These are phyloP conservation scores for Drosophila melanosoma DNA, from an alignment of 2,888 invertebrate species.

Conservation along the genomic window DNA sequence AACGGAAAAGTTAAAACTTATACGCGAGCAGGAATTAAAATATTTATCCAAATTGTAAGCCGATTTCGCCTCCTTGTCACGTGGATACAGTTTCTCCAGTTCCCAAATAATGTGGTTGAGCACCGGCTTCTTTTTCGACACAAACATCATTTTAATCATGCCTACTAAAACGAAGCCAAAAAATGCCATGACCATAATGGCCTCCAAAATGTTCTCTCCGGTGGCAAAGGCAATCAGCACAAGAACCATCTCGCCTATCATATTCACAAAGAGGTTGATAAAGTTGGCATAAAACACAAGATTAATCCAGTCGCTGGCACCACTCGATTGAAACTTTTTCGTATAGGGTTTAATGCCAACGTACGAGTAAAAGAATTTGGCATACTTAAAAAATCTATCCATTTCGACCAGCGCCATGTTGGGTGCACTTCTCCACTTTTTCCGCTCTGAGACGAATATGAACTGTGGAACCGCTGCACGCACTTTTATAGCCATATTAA, in stretches of 20 bases:
- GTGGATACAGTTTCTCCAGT: slow-evolving; percentile 68
- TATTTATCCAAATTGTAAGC: slow-evolving; percentile 51
- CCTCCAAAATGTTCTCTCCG: slow-evolving; percentile 69
- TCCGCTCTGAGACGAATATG: not conserved
- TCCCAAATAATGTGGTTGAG: slow-evolving; percentile 64
- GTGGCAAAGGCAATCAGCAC: slow-evolving; percentile 59
- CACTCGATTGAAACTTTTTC: slow-evolving; percentile 2
- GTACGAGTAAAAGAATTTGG: slow-evolving; percentile 72
- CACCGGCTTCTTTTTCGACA: slow-evolving; percentile 69
- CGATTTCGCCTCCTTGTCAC: slow-evolving; percentile 32
- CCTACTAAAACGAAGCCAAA: slow-evolving; percentile 78
- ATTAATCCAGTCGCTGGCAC: slow-evolving; percentile 11
- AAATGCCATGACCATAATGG: slow-evolving; percentile 76
- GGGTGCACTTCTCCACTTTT: not conserved
- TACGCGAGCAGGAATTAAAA: slow-evolving; percentile 50
- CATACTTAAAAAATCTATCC: slow-evolving; percentile 70
- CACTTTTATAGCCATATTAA: slow-evolving; percentile 41
- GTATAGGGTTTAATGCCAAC: slow-evolving; percentile 71
- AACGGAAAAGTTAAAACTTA: slow-evolving; percentile 68
- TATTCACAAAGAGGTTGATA: slow-evolving; percentile 56
- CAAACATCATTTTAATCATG: slow-evolving; percentile 75
- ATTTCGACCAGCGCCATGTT: slow-evolving; percentile 48
- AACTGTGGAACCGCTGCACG: not conserved
- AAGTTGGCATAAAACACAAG: slow-evolving; percentile 62
- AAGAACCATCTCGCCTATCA: slow-evolving; percentile 65